Evolutionary conservation across 2,113 vertebrate genomes (phyloP).

Genomic region (Pedetes capensis): DNA sequence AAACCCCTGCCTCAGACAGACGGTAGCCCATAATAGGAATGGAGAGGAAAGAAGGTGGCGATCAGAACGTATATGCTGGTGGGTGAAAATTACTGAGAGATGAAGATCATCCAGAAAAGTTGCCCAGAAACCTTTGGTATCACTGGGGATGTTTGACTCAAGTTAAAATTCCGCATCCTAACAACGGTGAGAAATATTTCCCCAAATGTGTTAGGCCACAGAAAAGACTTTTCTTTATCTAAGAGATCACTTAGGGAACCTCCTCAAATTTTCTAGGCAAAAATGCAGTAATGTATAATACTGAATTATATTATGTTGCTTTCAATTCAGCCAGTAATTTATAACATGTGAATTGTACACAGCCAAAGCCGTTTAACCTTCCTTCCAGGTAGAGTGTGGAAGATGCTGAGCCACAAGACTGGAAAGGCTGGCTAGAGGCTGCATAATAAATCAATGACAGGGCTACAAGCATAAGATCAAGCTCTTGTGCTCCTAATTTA

Average conservation of each 20-base stretch:
- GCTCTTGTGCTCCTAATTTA: neutral
- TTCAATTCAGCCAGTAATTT: neutral
- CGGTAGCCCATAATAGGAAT: neutral
- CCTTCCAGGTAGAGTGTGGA: neutral
- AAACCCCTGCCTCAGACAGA: neutral
- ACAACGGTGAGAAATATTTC: constrained; percentile 4
- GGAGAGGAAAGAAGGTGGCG: neutral
- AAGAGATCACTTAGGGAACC: neutral
- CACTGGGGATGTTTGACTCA: neutral
- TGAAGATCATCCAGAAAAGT: neutral
- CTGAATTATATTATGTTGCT: neutral
- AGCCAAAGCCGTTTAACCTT: neutral
- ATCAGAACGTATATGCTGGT: neutral
- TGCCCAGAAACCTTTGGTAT: neutral
- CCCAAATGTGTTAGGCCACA: neutral
- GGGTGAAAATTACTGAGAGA: neutral
- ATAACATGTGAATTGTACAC: neutral
- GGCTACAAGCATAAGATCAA: neutral
- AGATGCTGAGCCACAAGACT: neutral
- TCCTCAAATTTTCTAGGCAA: neutral
- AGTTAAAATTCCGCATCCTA: neutral
- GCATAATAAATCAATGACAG: neutral
- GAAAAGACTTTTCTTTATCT: neutral
- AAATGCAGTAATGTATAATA: neutral
- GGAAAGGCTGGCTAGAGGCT: neutral